Evolutionary conservation across 2,888 invertebrate species (phyloP).

Genomic region (Volucella inflata): DNA sequence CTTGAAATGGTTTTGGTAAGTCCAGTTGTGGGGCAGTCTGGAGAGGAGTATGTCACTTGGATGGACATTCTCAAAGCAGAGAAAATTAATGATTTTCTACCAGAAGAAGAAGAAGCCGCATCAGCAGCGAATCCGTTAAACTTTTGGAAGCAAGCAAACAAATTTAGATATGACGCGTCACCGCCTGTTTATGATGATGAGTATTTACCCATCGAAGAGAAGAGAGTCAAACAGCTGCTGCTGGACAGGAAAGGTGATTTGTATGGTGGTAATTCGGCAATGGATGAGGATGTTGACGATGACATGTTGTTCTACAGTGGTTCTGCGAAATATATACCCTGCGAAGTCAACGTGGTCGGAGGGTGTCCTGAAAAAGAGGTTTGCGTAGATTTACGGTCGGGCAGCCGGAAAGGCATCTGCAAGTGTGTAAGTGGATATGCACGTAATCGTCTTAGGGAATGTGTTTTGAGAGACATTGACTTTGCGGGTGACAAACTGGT

Average conservation of each 20-base stretch:
- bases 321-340: conserved; percentile 84
- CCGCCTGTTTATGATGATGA: conserved; percentile 80
- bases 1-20: conserved; percentile 91
- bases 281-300: conserved; percentile 80
- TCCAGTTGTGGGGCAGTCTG: conserved; percentile 85
- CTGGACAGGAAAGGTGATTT: conserved; percentile 67
- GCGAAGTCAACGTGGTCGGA: conserved; percentile 84
- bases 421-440: conserved; percentile 88
- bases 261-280: conserved; percentile 75
- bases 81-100: conserved; percentile 77
- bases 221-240: conserved; percentile 81
- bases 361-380: conserved; percentile 88
- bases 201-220: conserved; percentile 80
- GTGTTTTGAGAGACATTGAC: conserved; percentile 80
- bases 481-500: conserved; percentile 77
- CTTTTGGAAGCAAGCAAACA: conserved; percentile 81
- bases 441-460: conserved; percentile 84
- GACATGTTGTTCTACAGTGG: conserved; percentile 83
- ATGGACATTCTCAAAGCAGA: conserved; percentile 79
- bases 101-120: conserved; percentile 75
- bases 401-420: conserved; percentile 88
- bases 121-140: conserved; percentile 77
- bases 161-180: conserved; percentile 77
- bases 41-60: conserved; percentile 78
- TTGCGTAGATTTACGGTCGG: conserved; percentile 86